These are phyloP conservation scores for Athetis lepigone DNA, from an alignment of 2,888 invertebrate species.

Conservation along the genomic window DNA sequence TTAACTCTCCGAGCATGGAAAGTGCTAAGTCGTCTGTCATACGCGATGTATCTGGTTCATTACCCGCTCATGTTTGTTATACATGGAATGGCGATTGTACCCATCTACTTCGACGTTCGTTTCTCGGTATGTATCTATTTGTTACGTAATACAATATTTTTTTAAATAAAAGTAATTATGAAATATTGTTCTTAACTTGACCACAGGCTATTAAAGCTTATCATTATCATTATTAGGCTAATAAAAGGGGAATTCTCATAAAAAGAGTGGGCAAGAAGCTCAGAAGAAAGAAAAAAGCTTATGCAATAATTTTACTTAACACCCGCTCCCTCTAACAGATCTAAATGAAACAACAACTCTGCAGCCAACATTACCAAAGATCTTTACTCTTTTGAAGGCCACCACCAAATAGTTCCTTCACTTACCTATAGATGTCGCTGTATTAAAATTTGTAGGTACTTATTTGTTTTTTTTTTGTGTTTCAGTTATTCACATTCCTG, in stretches of 20 bases:
- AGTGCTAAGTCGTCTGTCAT: conserved; percentile 87
- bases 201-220: no score
- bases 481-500: conserved; percentile 75
- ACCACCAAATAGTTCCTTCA: neutral
- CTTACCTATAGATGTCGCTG: conserved; percentile 27
- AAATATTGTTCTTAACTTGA: no score
- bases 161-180: no score
- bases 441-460: neutral
- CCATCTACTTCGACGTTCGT: conserved; percentile 67
- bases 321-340: conserved; percentile 17
- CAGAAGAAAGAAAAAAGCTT: no score
- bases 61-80: conserved; percentile 75
- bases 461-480: conserved; percentile 30
- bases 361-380: neutral
- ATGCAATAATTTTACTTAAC: no score
- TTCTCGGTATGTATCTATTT: conserved; percentile 62
- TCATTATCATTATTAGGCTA: no score
- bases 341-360: neutral
- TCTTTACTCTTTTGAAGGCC: no score
- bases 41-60: conserved; percentile 90
- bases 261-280: no score
- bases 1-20: conserved; percentile 87
- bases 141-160: no score
- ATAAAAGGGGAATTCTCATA: no score
- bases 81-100: conserved; percentile 63